A percentile compares a stretch with the other conserved stretches of the same genome.
These are phyloP conservation scores for Rosalia funebris DNA, from an alignment of 2,888 invertebrate genomes.

Conservation along the genomic window DNA sequence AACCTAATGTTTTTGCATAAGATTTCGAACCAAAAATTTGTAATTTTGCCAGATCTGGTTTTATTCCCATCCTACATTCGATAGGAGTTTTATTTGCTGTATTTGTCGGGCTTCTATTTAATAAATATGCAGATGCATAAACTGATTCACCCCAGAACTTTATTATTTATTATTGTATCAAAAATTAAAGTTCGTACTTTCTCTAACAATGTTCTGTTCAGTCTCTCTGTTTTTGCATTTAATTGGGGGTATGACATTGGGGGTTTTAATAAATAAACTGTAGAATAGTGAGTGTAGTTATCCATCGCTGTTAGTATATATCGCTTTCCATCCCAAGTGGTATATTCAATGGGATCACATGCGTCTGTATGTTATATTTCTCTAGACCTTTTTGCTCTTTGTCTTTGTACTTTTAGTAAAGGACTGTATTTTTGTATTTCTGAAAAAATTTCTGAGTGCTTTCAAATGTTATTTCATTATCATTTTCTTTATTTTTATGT, in stretches of 20 bases:
- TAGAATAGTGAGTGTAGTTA: constrained; percentile 55
- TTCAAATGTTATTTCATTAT: constrained; percentile 21
- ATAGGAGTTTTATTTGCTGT: constrained; percentile 43
- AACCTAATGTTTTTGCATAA: constrained; percentile 45
- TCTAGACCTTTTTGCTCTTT: constrained; percentile 52
- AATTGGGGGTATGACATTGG: constrained; percentile 43
- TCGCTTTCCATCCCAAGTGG: constrained; percentile 51
- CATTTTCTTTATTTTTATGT: constrained; percentile 8
- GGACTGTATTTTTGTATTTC: constrained; percentile 21
- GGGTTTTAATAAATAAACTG: constrained; percentile 48
- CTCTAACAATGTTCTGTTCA: constrained; percentile 42
- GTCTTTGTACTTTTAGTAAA: too few relatives aligned
- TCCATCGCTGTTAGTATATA: constrained; percentile 56
- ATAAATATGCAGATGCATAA: constrained; percentile 28
- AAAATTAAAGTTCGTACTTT: constrained; percentile 41
- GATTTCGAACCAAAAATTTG: constrained; percentile 51
- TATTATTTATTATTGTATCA: constrained; percentile 27
- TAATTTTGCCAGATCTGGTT: constrained; percentile 48
- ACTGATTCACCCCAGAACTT: constrained; percentile 39
- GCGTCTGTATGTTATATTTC: constrained; percentile 55
- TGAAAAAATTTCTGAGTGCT: constrained; percentile 13
- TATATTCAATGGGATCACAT: constrained; percentile 54
- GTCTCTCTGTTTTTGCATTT: constrained; percentile 43
- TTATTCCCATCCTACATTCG: constrained; percentile 49
- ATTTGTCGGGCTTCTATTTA: constrained; percentile 35